Conservation (phyloP, 2,888 invertebrate species). For the Caenorhabditis drosophilae region DNA sequence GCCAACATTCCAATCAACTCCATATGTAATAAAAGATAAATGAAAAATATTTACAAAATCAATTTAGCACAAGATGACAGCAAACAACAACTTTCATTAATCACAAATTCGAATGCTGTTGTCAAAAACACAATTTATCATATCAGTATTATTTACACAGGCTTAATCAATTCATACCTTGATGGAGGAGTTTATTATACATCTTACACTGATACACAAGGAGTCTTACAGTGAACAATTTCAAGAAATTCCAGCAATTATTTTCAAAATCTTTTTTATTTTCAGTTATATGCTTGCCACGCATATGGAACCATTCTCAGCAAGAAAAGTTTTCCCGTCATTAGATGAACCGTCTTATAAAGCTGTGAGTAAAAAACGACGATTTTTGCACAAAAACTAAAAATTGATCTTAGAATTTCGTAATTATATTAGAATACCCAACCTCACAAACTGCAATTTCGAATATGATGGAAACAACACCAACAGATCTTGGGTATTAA, state of each 20-base stretch:
- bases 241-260: too few relatives aligned
- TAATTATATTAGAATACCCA: slow-evolving; percentile 40
- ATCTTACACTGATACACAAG: slow-evolving; percentile 30
- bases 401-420: slow-evolving; percentile 33
- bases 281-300: slow-evolving; percentile 48
- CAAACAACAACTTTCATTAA: slow-evolving; percentile 25
- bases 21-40: slow-evolving; percentile 19
- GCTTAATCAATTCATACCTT: slow-evolving; percentile 40
- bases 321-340: slow-evolving; percentile 42
- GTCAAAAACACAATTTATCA: slow-evolving; percentile 24
- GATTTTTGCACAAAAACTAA: too few relatives aligned
- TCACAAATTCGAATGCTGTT: slow-evolving; percentile 25
- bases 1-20: slow-evolving; percentile 17
- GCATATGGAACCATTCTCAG: slow-evolving; percentile 46
- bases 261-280: slow-evolving; percentile 1
- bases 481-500: slow-evolving; percentile 11
- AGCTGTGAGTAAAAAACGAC: slow-evolving; percentile 19
- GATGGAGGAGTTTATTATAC: slow-evolving; percentile 45
- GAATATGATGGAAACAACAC: slow-evolving; percentile 33
- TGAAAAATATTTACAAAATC: too few relatives aligned
- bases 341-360: slow-evolving; percentile 54
- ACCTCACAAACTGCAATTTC: slow-evolving; percentile 31
- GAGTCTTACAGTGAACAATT: slow-evolving; percentile 28
- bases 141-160: slow-evolving; percentile 35
- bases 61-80: slow-evolving; percentile 30